A percentile compares a stretch with the other conserved stretches of the same genome.
Evolutionary conservation across 2,113 vertebrate species (phyloP).

Genomic region (Acanthochromis polyacanthus): DNA sequence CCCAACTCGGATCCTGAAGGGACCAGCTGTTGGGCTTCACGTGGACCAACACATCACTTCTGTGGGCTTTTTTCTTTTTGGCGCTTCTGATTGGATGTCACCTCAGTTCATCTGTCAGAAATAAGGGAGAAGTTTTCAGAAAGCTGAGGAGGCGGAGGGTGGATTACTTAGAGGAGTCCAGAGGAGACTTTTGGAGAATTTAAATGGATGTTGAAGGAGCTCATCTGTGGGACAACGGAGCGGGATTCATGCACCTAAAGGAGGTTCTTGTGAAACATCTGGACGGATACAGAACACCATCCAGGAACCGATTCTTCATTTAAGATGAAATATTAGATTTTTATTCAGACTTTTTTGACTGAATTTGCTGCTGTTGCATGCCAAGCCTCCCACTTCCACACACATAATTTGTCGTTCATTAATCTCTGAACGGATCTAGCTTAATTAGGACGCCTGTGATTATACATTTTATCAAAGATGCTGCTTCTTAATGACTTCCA

Average conservation of each 20-base stretch:
- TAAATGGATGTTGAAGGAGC: background rate
- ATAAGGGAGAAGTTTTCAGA: background rate
- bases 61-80: background rate
- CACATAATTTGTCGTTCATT: too few species aligned
- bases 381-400: too few species aligned
- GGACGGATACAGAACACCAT: too few species aligned
- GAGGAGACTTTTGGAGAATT: constrained; percentile 5
- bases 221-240: too few species aligned
- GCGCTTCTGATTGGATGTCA: constrained; percentile 28
- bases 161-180: background rate
- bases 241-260: too few species aligned
- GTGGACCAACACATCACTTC: background rate
- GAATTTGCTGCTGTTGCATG: too few species aligned
- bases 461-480: constrained; percentile 1
- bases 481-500: background rate
- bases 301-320: too few species aligned
- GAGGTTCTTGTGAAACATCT: too few species aligned
- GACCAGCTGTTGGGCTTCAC: constrained; percentile 37
- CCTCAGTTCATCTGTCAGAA: background rate
- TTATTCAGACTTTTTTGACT: too few species aligned
- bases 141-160: too few species aligned
- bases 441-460: background rate
- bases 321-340: too few species aligned
- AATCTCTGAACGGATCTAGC: too few species aligned
- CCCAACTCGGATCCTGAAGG: background rate